Base-by-base conservation (phyloP, 2,888 invertebrate species). In the Drosophila vallismaia region DNA sequence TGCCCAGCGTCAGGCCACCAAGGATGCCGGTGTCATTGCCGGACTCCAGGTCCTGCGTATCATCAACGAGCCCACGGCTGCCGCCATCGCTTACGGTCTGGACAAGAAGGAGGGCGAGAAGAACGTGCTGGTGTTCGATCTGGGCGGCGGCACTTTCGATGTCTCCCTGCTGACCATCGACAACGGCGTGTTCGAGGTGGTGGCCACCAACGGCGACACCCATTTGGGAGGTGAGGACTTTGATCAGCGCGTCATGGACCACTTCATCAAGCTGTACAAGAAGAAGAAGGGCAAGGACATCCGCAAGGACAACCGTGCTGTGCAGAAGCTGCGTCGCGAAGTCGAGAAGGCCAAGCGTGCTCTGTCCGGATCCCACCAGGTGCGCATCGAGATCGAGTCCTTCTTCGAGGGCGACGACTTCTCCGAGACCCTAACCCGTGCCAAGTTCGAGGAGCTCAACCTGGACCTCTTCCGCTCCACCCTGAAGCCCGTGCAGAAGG, bases 111-210 rank as follows among this genome's bases (percentile, higher is more conserved):
- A 98, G 71, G 98, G 98, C 49, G 99, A 99, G 92, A 98, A 99
- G 94, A 99, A 99, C 90, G 98, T 99, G 19, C 93, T 99, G 52
- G 99, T 99, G 10, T 99, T 99, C 92, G 99, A 99, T 93, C 94
- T 99, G 92, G 99, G 99, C 89, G 99, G 99, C 92, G 99, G 99
- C 92, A 99, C 99, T 77, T 99, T 99, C 90, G 99, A 99, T 92
- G 99, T 99, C 14, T 99, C 99, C 40, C 94, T 99, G 19, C 94
- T 99, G 56, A 99, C 99, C 76, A 99, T 99, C 90, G 99, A 99
- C 91, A 98, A 99, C 88, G 99, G 99, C 56, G 98, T 99, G 5
- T 99, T 99, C 91, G 99, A 99, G 93, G 95, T 92, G 33, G 91
- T 92, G 31, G 90, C 92, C 36, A 92, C 92, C 62, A 92, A 92